A percentile compares a stretch with the other conserved stretches of the same genome.
These are phyloP conservation scores for Lacanobia oleracea DNA, from an alignment of 2,888 invertebrate species.

Conservation along the genomic window DNA sequence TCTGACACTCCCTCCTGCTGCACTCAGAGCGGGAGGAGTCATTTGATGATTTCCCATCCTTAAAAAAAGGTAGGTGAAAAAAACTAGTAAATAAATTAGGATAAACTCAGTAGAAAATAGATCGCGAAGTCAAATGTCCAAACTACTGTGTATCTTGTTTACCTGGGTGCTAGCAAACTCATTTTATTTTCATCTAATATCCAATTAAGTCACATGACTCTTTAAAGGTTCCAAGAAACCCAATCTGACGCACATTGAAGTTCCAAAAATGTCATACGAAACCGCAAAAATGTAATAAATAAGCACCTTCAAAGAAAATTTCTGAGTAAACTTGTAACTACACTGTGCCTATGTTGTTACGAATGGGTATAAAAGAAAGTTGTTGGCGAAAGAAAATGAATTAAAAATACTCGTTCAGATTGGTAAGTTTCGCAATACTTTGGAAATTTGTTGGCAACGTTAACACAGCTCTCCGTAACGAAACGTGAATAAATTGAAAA, in stretches of 20 bases:
- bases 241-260: constrained; percentile 12
- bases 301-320: constrained; percentile 48
- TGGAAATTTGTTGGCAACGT: constrained; percentile 75
- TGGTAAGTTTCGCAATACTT: constrained; percentile 77
- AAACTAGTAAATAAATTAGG: neutral
- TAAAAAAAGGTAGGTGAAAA: neutral
- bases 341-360: constrained; percentile 56
- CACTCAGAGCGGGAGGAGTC: no score
- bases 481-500: constrained; percentile 78
- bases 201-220: neutral
- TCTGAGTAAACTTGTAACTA: constrained; percentile 58
- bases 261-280: constrained; percentile 32
- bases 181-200: neutral
- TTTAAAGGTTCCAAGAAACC: constrained; percentile 8
- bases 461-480: constrained; percentile 74
- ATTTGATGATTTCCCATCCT: no score
- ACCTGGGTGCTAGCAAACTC: neutral
- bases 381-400: constrained; percentile 69
- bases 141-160: neutral
- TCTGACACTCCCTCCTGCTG: no score
- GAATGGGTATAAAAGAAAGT: constrained; percentile 64
- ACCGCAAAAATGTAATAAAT: constrained; percentile 34
- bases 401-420: constrained; percentile 74
- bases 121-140: neutral
- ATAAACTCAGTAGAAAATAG: neutral